Percentiles rank a stretch among this genome's conserved stretches.
Evolutionary conservation across 2,797 vertebrate genomes (phyloP).

Genomic region (Falco naumanni): DNA sequence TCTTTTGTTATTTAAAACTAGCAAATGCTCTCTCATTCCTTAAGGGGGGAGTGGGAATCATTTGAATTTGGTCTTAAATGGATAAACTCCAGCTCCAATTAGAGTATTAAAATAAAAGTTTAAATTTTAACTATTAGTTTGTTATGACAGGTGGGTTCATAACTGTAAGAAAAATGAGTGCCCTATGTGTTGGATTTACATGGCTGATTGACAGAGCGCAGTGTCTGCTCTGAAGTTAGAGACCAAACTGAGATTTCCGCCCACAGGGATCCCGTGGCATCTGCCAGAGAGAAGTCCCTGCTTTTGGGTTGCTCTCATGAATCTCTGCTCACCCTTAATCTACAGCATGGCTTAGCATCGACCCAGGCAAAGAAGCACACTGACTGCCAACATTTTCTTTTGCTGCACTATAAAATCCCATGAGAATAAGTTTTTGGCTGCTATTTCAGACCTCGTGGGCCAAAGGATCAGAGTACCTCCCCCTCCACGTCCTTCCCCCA

Average conservation of each 20-base stretch:
- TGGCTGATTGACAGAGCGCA: rapidly evolving
- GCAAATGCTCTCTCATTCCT: neutral
- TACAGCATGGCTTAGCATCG: neutral
- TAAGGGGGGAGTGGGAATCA: neutral
- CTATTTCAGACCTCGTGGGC: neutral
- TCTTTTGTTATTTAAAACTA: neutral
- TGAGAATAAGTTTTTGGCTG: neutral
- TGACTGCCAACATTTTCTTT: neutral
- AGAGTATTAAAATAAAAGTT: neutral
- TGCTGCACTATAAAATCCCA: neutral
- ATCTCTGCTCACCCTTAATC: neutral
- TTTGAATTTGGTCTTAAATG: neutral
- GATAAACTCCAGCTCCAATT: neutral
- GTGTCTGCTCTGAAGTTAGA: neutral
- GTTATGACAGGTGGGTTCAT: neutral
- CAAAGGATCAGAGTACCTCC: neutral
- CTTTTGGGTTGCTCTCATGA: neutral
- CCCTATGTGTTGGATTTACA: neutral
- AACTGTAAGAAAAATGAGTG: neutral
- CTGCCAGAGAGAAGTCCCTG: neutral
- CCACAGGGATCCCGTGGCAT: rapidly evolving
- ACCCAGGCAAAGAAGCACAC: neutral
- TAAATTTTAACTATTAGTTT: neutral
- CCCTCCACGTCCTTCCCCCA: neutral
- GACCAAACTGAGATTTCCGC: neutral